These are phyloP conservation scores for Ctenicera cuprea DNA, from an alignment of 2,888 invertebrate species.

Conservation along the genomic window DNA sequence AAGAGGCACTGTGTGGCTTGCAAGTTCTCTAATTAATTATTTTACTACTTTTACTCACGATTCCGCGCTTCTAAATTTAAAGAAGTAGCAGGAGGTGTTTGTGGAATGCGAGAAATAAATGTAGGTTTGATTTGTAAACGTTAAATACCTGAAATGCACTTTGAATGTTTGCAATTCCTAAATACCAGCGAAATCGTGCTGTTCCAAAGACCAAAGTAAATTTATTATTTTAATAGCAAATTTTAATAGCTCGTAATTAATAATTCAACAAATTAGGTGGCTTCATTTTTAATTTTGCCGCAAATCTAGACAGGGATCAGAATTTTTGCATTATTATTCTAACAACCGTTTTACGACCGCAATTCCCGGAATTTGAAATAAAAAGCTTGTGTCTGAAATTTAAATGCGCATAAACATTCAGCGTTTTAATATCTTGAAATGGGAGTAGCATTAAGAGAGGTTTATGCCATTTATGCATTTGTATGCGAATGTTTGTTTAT, in stretches of 20 bases:
- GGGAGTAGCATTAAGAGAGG: conserved; percentile 14
- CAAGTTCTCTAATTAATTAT: conserved; percentile 25
- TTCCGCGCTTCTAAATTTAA: conserved; percentile 27
- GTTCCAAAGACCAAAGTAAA: not conserved
- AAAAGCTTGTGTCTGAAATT: conserved; percentile 21
- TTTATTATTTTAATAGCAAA: not conserved
- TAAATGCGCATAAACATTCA: conserved; percentile 12
- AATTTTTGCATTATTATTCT: conserved; percentile 2
- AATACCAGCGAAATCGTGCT: conserved; percentile 21
- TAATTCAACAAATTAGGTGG: no score
- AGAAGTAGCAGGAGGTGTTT: conserved; percentile 21
- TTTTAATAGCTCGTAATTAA: not conserved
- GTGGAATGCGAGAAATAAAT: conserved; percentile 38
- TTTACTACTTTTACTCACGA: conserved; percentile 22
- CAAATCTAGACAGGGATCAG: conserved; percentile 4
- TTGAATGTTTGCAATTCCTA: conserved; percentile 27
- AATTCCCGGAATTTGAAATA: conserved; percentile 9
- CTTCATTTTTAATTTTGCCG: no score
- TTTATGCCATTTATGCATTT: conserved; percentile 12
- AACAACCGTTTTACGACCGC: not conserved
- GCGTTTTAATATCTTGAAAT: conserved; percentile 22
- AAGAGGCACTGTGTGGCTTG: conserved; percentile 10
- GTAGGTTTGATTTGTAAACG: conserved; percentile 43
- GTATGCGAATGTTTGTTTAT: conserved; percentile 28
- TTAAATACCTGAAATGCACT: conserved; percentile 30